phyloP scores from a whole-genome alignment of 2,888 invertebrate genomes.

The Diloba caeruleocephala region DNA sequence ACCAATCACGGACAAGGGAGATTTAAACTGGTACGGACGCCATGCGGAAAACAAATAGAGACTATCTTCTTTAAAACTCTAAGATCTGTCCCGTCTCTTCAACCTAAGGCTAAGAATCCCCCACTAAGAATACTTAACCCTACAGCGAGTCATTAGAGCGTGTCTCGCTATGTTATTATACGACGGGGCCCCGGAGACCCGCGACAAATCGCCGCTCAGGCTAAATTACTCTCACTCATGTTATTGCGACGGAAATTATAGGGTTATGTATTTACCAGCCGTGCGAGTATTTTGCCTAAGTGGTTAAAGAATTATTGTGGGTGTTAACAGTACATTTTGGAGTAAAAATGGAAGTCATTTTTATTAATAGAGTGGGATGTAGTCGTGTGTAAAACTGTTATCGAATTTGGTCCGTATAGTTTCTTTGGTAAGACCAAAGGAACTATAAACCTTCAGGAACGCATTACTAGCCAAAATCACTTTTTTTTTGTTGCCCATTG shows the following conservation, averaged over 20 bases:
- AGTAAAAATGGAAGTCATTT: neutral
- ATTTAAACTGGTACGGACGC: too few species aligned
- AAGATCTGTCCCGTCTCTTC: slow-evolving; percentile 9
- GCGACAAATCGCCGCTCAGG: slow-evolving; percentile 50
- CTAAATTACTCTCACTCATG: slow-evolving; percentile 42
- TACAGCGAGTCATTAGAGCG: slow-evolving; percentile 47
- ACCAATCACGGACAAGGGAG: too few species aligned
- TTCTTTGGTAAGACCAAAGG: too few species aligned
- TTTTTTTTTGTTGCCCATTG: too few species aligned
- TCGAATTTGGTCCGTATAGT: too few species aligned
- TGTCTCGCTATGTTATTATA: slow-evolving; percentile 42
- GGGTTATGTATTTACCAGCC: slow-evolving; percentile 28
- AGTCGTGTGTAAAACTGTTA: too few species aligned
- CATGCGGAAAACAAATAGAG: too few species aligned
- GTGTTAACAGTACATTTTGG: neutral
- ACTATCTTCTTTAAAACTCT: neutral
- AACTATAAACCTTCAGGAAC: too few species aligned
- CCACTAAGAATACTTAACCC: slow-evolving; percentile 46
- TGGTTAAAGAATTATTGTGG: slow-evolving; percentile 12
- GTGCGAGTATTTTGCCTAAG: slow-evolving; percentile 23
- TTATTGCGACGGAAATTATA: slow-evolving; percentile 38
- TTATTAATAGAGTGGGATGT: too few species aligned
- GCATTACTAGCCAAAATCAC: too few species aligned
- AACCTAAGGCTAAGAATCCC: slow-evolving; percentile 30
- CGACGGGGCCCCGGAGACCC: slow-evolving; percentile 22